phyloP scores from a whole-genome alignment of 1,140 invertebrate species.

The Leptonema lineaticorne region DNA sequence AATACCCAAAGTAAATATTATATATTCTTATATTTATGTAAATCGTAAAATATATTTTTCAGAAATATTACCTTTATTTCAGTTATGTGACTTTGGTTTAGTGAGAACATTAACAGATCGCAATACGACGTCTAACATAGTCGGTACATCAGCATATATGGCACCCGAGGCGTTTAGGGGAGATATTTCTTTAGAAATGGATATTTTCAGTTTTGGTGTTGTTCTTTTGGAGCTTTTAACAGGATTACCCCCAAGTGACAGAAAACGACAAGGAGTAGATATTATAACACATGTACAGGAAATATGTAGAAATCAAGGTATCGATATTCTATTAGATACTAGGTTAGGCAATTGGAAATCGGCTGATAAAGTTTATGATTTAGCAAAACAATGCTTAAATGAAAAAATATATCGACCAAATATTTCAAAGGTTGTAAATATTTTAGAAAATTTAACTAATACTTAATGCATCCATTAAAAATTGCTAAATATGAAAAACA shows the following conservation, averaged over 20 bases:
- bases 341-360: constrained; percentile 45
- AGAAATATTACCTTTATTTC: constrained; percentile 43
- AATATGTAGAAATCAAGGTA: constrained; percentile 44
- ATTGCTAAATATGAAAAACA: background rate
- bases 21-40: background rate
- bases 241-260: constrained; percentile 63
- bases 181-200: constrained; percentile 71
- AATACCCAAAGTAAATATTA: constrained; percentile 60
- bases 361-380: constrained; percentile 44
- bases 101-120: constrained; percentile 59
- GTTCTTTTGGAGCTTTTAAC: constrained; percentile 72
- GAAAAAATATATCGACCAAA: constrained; percentile 49
- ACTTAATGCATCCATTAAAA: background rate
- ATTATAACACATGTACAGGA: constrained; percentile 52
- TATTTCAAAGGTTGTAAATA: constrained; percentile 37
- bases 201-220: constrained; percentile 77
- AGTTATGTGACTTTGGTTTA: constrained; percentile 76
- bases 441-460: background rate
- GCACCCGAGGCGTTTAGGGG: constrained; percentile 71
- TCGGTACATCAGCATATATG: constrained; percentile 76
- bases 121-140: constrained; percentile 57
- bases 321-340: constrained; percentile 43
- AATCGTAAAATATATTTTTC: background rate
- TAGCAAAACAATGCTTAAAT: constrained; percentile 47
- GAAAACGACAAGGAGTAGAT: constrained; percentile 54